Evolutionary conservation across 2,888 invertebrate species (phyloP).

Genomic region (Drosophila paracracens): DNA sequence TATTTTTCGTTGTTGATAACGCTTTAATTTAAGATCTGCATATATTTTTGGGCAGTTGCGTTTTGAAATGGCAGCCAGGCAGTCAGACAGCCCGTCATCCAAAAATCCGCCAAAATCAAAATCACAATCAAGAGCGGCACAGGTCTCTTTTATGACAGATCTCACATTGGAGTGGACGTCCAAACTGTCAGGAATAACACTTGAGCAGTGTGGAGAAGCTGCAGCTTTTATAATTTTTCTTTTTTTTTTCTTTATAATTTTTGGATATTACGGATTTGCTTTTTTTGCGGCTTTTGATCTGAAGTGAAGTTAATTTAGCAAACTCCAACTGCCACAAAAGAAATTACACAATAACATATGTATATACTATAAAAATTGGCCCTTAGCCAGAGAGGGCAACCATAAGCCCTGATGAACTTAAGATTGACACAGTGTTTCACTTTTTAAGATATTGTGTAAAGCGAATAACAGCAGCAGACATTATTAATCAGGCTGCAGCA

Average conservation of each 20-base stretch:
- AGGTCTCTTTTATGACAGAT: slow-evolving; percentile 76
- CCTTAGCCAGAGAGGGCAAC: slow-evolving; percentile 29
- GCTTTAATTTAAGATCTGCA: slow-evolving; percentile 78
- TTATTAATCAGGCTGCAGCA: slow-evolving; percentile 25
- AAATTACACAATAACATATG: slow-evolving; percentile 58
- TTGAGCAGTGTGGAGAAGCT: slow-evolving; percentile 65
- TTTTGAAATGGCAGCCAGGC: slow-evolving; percentile 44
- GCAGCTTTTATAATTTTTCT: slow-evolving; percentile 34
- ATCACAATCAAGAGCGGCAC: slow-evolving; percentile 68
- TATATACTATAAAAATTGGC: slow-evolving; percentile 39
- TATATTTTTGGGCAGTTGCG: slow-evolving; percentile 71
- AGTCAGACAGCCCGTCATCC: slow-evolving; percentile 38
- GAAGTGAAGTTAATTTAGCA: slow-evolving; percentile 78
- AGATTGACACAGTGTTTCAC: slow-evolving; percentile 28
- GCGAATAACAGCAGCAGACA: slow-evolving; percentile 16
- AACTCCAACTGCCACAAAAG: slow-evolving; percentile 62
- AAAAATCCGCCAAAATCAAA: slow-evolving; percentile 59
- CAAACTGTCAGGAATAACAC: slow-evolving; percentile 75
- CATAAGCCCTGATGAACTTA: slow-evolving; percentile 40
- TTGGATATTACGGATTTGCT: slow-evolving; percentile 37
- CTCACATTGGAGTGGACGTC: slow-evolving; percentile 76
- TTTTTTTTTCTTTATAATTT: slow-evolving; percentile 15
- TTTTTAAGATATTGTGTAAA: slow-evolving; percentile 31
- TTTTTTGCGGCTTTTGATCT: slow-evolving; percentile 65
- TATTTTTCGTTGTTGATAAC: slow-evolving; percentile 63